Conservation (phyloP, 2,888 invertebrate species). For the Mimumesa dahlbomi region DNA sequence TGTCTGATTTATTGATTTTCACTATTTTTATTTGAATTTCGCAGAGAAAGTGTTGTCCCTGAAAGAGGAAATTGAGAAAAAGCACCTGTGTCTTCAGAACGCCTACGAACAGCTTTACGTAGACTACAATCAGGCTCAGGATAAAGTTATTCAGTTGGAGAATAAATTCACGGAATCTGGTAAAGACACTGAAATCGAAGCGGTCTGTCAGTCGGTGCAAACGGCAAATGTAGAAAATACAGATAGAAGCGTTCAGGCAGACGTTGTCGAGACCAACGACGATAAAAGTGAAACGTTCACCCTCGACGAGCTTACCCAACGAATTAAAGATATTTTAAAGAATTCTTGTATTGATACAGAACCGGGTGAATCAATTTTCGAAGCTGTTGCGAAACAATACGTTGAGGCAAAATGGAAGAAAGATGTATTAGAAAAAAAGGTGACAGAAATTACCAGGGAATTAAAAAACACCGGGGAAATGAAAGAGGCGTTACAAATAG, state of each 20-base stretch:
- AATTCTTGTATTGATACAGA: slow-evolving; percentile 75
- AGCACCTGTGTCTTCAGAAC: slow-evolving; percentile 81
- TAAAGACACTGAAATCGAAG: slow-evolving; percentile 15
- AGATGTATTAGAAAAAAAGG: slow-evolving; percentile 77
- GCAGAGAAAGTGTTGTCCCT: slow-evolving; percentile 77
- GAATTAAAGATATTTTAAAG: slow-evolving; percentile 72
- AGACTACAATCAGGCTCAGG: slow-evolving; percentile 76
- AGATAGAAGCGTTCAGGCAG: slow-evolving; percentile 47
- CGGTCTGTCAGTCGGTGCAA: slow-evolving; percentile 36
- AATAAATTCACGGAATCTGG: slow-evolving; percentile 6
- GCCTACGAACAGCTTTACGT: slow-evolving; percentile 81
- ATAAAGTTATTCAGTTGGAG: slow-evolving; percentile 61
- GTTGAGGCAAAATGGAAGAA: slow-evolving; percentile 76
- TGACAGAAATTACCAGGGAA: slow-evolving; percentile 74
- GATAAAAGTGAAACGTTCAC: background rate
- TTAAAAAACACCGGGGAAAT: slow-evolving; percentile 70
- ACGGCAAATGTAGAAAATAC: slow-evolving; percentile 23
- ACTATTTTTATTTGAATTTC: slow-evolving; percentile 2
- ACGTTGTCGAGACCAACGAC: background rate
- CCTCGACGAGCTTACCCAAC: slow-evolving; percentile 62
- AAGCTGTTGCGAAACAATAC: slow-evolving; percentile 68
- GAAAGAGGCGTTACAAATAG: slow-evolving; percentile 72
- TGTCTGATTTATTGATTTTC: too few relatives aligned
- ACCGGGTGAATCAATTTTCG: slow-evolving; percentile 69
- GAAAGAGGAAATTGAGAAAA: slow-evolving; percentile 81